Percentiles rank a stretch among this genome's conserved stretches.
phyloP scores from a whole-genome alignment of 2,888 invertebrate genomes.

The Drosophila differens region DNA sequence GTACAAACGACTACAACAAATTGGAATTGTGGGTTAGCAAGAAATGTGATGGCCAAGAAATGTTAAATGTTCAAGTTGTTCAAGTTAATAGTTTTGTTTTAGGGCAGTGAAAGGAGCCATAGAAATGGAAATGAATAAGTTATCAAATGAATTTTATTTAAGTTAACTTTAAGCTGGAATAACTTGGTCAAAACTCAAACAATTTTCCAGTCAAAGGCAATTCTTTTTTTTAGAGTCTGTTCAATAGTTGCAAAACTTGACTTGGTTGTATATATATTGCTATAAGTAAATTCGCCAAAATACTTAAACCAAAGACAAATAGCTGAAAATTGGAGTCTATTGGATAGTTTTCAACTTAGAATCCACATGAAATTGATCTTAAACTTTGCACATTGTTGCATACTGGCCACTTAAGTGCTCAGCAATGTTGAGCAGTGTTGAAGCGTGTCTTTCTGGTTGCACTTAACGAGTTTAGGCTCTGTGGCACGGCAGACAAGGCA shows the following conservation, averaged over 20 bases:
- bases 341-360: background rate
- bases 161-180: background rate
- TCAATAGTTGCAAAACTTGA: background rate
- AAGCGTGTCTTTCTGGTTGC: slow-evolving; percentile 4
- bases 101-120: background rate
- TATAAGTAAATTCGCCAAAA: background rate
- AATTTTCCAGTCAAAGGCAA: background rate
- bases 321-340: background rate
- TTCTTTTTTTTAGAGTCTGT: too few species aligned
- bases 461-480: slow-evolving; percentile 9
- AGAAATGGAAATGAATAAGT: background rate
- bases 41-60: background rate
- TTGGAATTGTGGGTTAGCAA: slow-evolving; percentile 28
- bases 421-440: slow-evolving; percentile 1
- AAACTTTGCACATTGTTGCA: slow-evolving; percentile 6
- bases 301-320: background rate
- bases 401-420: slow-evolving; percentile 7
- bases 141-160: background rate
- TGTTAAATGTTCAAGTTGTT: background rate
- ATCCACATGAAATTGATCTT: background rate
- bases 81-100: background rate
- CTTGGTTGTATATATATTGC: background rate
- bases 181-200: background rate
- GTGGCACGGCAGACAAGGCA: background rate
- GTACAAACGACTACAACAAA: slow-evolving; percentile 13